phyloP scores from a whole-genome alignment of 2,888 invertebrate species.

The Timema podura region DNA sequence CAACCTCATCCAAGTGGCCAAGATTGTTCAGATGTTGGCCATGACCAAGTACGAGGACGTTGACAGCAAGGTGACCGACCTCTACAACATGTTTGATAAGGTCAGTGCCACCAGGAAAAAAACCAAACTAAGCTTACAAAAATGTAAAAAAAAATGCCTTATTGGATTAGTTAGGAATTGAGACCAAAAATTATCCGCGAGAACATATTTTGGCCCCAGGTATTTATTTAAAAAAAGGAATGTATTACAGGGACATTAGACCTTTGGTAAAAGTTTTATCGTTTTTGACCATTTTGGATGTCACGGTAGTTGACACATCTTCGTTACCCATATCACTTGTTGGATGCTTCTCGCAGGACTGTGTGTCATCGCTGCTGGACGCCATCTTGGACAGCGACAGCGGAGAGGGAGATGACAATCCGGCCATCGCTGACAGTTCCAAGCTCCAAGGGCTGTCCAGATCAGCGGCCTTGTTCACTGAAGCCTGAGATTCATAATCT shows the following conservation, averaged over 20 bases:
- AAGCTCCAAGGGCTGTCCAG: slow-evolving; percentile 58
- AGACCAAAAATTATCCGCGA: no score
- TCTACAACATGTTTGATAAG: slow-evolving; percentile 77
- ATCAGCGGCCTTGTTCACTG: slow-evolving; percentile 63
- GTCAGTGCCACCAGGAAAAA: slow-evolving; percentile 35
- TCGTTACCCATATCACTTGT: background rate
- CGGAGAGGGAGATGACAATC: slow-evolving; percentile 46
- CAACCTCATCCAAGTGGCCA: slow-evolving; percentile 86
- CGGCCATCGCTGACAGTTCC: slow-evolving; percentile 44
- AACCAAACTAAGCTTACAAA: no score
- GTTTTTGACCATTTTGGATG: no score
- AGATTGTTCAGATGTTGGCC: slow-evolving; percentile 88
- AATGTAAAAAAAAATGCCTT: no score
- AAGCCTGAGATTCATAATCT: slow-evolving; percentile 60
- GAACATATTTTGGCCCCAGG: no score
- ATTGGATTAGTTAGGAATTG: no score
- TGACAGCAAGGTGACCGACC: slow-evolving; percentile 65
- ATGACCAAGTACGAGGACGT: slow-evolving; percentile 73
- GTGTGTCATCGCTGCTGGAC: slow-evolving; percentile 74
- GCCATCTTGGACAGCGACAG: slow-evolving; percentile 54
- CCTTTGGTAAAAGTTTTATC: no score
- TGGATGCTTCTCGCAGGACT: slow-evolving; percentile 47
- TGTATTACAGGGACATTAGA: no score
- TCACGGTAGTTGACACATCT: background rate
- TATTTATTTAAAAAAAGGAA: no score